A percentile compares a stretch with the other conserved stretches of the same genome.
These are phyloP conservation scores for Drosophila mayaguana DNA, from an alignment of 2,888 invertebrate genomes.

Conservation along the genomic window DNA sequence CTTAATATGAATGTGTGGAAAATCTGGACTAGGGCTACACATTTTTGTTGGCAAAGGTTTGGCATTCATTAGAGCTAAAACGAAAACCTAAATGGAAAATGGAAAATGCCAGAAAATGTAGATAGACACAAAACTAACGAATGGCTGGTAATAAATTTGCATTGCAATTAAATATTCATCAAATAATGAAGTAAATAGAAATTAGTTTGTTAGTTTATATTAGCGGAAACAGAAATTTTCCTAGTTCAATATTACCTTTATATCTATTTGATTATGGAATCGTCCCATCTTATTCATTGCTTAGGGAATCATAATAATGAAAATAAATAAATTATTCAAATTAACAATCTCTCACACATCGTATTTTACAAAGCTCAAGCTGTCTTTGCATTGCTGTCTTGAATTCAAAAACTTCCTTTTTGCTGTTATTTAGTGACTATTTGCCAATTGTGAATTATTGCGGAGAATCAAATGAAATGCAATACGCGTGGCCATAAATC, in stretches of 20 bases:
- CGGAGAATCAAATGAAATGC: slow-evolving; percentile 22
- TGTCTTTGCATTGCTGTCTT: not conserved
- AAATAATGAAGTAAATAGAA: not conserved
- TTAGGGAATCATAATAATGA: too few species aligned
- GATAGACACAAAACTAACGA: too few species aligned
- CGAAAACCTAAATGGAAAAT: not conserved
- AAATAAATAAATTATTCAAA: not conserved
- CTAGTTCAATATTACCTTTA: not conserved
- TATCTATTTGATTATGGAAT: not conserved
- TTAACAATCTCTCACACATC: not conserved
- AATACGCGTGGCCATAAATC: slow-evolving; percentile 65
- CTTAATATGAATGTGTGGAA: not conserved
- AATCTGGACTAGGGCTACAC: not conserved
- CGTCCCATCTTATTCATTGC: too few species aligned
- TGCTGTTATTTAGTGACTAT: slow-evolving; percentile 19
- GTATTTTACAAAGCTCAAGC: not conserved
- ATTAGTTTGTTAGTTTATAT: not conserved
- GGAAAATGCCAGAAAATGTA: not conserved
- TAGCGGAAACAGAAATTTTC: too few species aligned
- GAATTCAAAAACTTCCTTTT: slow-evolving; percentile 1
- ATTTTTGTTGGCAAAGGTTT: slow-evolving; percentile 8
- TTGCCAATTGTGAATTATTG: slow-evolving; percentile 39
- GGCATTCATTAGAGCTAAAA: not conserved
- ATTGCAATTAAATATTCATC: not conserved
- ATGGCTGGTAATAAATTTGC: not conserved